phyloP scores from a whole-genome alignment of 2,797 vertebrate species.

The Balearica regulorum region DNA sequence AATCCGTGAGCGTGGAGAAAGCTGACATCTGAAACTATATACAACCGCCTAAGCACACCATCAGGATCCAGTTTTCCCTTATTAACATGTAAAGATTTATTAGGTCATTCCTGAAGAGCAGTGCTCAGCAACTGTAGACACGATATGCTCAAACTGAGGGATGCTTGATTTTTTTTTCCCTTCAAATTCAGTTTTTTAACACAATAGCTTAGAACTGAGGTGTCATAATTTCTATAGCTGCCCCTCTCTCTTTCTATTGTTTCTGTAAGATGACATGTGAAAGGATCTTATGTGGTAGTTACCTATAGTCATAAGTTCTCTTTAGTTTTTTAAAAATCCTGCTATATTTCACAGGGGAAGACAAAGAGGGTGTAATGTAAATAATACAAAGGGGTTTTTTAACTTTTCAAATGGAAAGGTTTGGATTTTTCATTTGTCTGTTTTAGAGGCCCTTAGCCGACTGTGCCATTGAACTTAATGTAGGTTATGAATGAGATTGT shows the following conservation, averaged over 20 bases:
- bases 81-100: background rate
- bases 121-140: background rate
- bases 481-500: background rate
- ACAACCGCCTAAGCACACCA: background rate
- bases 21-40: background rate
- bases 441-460: background rate
- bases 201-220: background rate
- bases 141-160: background rate
- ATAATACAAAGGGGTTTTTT: background rate
- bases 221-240: background rate
- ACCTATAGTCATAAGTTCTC: background rate
- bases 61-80: background rate
- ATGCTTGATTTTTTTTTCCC: background rate
- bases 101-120: background rate
- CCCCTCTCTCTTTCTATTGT: background rate
- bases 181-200: background rate
- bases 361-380: background rate
- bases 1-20: background rate
- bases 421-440: background rate
- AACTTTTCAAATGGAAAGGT: background rate
- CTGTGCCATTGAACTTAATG: background rate
- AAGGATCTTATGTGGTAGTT: background rate
- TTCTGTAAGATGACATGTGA: background rate
- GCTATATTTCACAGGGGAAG: background rate
- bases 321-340: background rate